Evolutionary conservation across 2,113 vertebrate genomes (phyloP), one percentile per base, ranked within the genome.

Genomic region (Gulo gulo): DNA sequence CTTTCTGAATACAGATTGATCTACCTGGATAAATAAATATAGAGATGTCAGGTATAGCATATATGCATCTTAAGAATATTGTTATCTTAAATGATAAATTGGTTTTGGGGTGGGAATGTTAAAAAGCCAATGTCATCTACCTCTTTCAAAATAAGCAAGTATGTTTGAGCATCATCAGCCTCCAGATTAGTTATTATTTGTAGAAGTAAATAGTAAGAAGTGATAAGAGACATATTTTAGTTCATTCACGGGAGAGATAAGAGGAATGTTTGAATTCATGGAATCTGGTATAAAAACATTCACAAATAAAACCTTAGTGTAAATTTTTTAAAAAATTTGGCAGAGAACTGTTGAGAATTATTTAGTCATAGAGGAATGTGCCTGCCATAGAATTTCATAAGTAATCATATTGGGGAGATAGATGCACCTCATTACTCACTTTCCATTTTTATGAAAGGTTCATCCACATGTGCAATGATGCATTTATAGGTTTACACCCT

Each of bases 361-460:
- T 88, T 88, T 94, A 96, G 94, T 97, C 92, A 52, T 29, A 52
- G 65, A 79, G 42, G 59, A 83, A 78, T 91, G 16, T 79, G 71
- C 76, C 97, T 94, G 91, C 76, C 95, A 80, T 76, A 86, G 88
- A 93, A 97, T 89, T 97, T 98, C 73, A 65, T 95, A 96, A 95
- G 95, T 97, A 96, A 95, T 97, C 97, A 79, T 93, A 96, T 20
- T 97, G 97, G 85, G 82, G 85, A 97, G 94, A 97, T 96, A 97
- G 96, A 96, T 79, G 78, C 96, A 96, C 93, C 94, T 98, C 96
- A 91, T 98, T 98, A 98, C 85, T 96, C 76, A 97, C 88, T 97
- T 97, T 97, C 95, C 94, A 97, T 98, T 98, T 96, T 98, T 98
- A 96, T 98, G 96, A 97, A 98, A 97, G 78, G 65, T 84, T 98